phyloP scores from a whole-genome alignment of 2,113 vertebrate genomes.

The Cyanoderma ruficeps region DNA sequence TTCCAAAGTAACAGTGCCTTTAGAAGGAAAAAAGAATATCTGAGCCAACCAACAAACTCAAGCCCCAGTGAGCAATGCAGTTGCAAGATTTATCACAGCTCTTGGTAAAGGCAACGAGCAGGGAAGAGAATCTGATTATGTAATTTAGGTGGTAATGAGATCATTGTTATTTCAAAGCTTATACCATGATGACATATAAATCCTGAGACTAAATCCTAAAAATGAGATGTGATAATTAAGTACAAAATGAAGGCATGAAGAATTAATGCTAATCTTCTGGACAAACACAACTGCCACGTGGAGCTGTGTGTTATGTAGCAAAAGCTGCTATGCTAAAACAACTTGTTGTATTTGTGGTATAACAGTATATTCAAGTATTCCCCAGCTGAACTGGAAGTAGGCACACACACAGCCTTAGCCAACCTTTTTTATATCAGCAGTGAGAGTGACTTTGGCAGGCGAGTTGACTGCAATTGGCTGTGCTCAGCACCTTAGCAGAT shows the following conservation, averaged over 20 bases:
- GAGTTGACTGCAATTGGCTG: not conserved
- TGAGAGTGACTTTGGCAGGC: not conserved
- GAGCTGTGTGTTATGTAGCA: not conserved
- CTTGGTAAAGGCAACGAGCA: not conserved
- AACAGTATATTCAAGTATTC: not conserved
- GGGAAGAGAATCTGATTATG: not conserved
- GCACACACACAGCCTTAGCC: not conserved
- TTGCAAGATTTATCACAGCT: not conserved
- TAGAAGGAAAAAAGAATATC: not conserved
- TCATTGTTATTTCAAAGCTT: not conserved
- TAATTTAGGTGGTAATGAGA: not conserved
- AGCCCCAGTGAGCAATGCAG: not conserved
- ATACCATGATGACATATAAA: not conserved
- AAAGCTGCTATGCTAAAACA: not conserved
- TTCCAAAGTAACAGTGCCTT: not conserved
- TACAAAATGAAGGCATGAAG: not conserved
- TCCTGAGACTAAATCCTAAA: not conserved
- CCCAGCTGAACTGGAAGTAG: not conserved
- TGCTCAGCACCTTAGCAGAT: slow-evolving; percentile 14
- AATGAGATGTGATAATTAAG: not conserved
- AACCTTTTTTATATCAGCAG: not conserved
- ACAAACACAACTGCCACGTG: not conserved
- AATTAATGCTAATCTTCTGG: slow-evolving; percentile 5
- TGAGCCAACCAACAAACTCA: not conserved
- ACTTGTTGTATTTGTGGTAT: not conserved